Evolutionary conservation across 2,113 vertebrate genomes (phyloP), one percentile per base, ranked within the genome.

Genomic region (Porphyrio hochstetteri): DNA sequence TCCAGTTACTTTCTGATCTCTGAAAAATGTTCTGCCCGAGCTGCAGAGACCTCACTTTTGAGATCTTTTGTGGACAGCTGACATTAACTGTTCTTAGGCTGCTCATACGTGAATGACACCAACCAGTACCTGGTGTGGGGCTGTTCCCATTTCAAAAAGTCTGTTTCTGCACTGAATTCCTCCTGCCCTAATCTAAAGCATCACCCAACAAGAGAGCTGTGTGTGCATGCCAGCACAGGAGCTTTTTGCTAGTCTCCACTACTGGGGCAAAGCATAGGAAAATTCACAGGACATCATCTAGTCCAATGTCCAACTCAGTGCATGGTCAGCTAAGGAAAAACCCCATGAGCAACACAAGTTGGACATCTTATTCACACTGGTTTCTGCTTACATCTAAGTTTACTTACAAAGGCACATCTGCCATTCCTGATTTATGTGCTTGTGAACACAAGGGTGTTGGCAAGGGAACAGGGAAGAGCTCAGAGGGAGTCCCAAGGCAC

Each of bases 341-440:
- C 20, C 31, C 42, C 0, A 0, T 0, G 2, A 90, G 31, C 25
- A 61, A 11, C 36, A 31, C 9, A 57, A 9, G 38, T 64, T 88
- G 38, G 38, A 52, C 35, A 13, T n/a, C 12, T 64, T 76, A 48
- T 40, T 74, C 23, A 46, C 33, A 44, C 1, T 5, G n/a, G 36
- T 77, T 86, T 78, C 64, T 88, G 50, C 65, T 95, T 70, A 16
- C 10, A 56, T 80, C 19, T 42, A 40, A 13, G 7, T 44, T 60
- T 72, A 35, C 68, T 93, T 23, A 46, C 57, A 48, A 77, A 82
- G 71, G 27, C 38, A 72, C 7, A 8, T 70, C 60, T 68, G 60
- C 65, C 8, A 3, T 53, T 90, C 57, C 75, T 38, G 9, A 57
- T 91, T 76, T 82, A 55, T 33, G 68, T 17, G 61, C 82, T 53